Base-by-base conservation (phyloP, 2,113 vertebrate genomes). In the Tretioscincus oriximinensis region DNA sequence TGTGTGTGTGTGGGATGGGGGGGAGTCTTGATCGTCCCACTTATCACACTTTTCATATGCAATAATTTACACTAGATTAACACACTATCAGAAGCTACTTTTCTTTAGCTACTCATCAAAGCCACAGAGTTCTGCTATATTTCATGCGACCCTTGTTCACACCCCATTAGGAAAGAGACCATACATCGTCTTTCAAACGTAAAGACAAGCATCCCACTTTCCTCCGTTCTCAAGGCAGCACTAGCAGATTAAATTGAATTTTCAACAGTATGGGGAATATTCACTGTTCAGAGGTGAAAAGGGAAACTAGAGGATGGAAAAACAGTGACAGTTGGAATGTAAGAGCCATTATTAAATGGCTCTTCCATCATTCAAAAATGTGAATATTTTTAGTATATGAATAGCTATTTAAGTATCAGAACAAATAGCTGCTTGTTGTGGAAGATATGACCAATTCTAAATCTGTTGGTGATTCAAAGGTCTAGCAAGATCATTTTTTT, bases 41-140 rank as follows among this genome's bases (percentile, higher is more conserved):
- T 61, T 22, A 72, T 70, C 31, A 80, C n/a, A 77, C n/a, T 77
- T 65, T 73, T 79, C 26, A 20, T 82, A 49, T 85, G 65, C 49
- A 54, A 76, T 83, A 73, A 80, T 41, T 78, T 70, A 4, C 60
- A 3, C 1, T 41, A 1, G 66, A 78, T 81, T 24, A 82, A 24
- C 72, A 29, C 12, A 7, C 1, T 26, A 79, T n/a, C 73, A 70
- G 28, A 88, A 47, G 16, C 49, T 22, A 78, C 0, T 5, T 71
- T 2, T 69, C 65, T 58, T 49, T 58, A 20, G 51, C 67, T 41
- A 22, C 0, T 54, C 2, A 76, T 11, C 2, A 47, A 60, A 1
- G 0, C 1, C 64, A 49, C 18, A 10, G 1, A 0, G 21, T 63
- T 81, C 63, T 77, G 1, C 0, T 85, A 28, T 82, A 83, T 28